Percentiles rank a stretch among this genome's conserved stretches.
phyloP scores from a whole-genome alignment of 2,888 invertebrate species.

The Drosophila hawaiiensis region DNA sequence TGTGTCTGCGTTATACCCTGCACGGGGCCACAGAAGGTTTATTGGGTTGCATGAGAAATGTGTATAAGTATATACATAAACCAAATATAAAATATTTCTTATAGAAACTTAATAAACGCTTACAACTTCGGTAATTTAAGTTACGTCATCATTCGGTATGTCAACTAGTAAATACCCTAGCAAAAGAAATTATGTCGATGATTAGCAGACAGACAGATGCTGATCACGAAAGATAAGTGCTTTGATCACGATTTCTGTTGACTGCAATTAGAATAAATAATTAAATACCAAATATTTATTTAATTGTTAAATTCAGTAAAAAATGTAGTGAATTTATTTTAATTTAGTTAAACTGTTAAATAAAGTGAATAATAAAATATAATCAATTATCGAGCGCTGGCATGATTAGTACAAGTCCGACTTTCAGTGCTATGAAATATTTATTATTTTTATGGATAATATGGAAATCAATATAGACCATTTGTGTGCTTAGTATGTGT shows the following conservation, averaged over 20 bases:
- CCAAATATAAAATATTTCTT: neutral
- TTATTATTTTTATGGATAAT: too few species aligned
- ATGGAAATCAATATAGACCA: too few species aligned
- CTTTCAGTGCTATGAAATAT: neutral
- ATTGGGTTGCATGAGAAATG: neutral
- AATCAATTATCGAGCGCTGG: neutral
- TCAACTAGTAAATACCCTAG: neutral
- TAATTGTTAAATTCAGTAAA: neutral
- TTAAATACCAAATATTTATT: neutral
- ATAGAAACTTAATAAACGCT: neutral
- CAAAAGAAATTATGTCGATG: neutral
- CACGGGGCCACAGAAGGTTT: neutral
- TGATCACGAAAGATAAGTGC: neutral
- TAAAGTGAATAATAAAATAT: neutral
- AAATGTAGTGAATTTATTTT: neutral
- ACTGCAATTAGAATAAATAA: neutral
- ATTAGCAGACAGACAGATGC: neutral
- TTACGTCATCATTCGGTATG: neutral
- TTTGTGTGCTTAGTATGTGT: too few species aligned
- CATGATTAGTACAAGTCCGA: neutral
- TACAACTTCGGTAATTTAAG: too few species aligned
- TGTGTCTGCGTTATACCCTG: conserved; percentile 33
- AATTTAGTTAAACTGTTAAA: neutral
- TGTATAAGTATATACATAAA: neutral
- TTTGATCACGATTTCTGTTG: neutral